Evolutionary conservation across 92 coral and sea anemone genomes (phyloP).

Genomic region (Diadumene lineata): DNA sequence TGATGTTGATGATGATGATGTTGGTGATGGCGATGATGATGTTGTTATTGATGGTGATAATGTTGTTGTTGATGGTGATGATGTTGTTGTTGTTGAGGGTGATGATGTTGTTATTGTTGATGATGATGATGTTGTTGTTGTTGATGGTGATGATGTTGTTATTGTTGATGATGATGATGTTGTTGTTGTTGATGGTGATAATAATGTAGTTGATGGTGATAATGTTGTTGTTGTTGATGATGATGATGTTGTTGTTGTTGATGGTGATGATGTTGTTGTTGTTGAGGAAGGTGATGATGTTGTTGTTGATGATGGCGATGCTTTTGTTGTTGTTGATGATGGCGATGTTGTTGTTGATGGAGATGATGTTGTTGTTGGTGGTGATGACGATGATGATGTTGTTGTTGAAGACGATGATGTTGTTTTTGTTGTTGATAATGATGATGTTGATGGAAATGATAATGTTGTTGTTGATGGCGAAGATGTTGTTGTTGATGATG

Average conservation of each 20-base stretch:
- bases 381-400: not conserved
- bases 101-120: too few species aligned
- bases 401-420: not conserved
- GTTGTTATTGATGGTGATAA: not conserved
- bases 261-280: not conserved
- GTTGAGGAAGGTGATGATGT: not conserved
- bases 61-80: not conserved
- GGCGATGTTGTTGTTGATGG: not conserved
- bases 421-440: not conserved
- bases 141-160: too few species aligned
- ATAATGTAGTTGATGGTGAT: not conserved
- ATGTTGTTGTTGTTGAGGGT: not conserved
- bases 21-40: not conserved
- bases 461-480: not conserved
- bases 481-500: slow-evolving; percentile 2
- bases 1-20: too few species aligned
- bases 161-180: too few species aligned
- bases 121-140: too few species aligned
- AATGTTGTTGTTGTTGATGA: not conserved
- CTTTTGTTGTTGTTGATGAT: not conserved
- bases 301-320: not conserved
- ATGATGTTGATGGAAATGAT: slow-evolving; percentile 4
- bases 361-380: not conserved
- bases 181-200: not conserved
- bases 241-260: not conserved